Evolutionary conservation across 2,888 invertebrate genomes (phyloP).

Genomic region (Pyrrhosoma nymphula): DNA sequence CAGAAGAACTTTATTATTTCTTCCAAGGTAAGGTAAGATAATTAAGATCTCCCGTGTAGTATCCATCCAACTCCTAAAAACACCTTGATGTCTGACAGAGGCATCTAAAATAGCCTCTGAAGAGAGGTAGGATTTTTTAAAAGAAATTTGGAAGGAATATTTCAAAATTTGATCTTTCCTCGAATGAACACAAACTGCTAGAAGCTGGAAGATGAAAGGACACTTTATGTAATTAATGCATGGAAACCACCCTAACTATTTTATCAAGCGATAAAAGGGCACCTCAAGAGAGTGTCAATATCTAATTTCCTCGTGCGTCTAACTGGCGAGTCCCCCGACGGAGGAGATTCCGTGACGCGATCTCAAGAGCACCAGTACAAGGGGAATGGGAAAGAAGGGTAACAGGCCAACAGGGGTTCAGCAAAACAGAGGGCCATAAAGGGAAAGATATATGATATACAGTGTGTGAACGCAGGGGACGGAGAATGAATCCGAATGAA

Average conservation of each 20-base stretch:
- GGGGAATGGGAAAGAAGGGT: neutral
- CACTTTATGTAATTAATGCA: too few relatives aligned
- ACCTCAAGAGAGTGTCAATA: neutral
- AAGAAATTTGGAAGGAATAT: neutral
- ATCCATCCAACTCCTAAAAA: too few relatives aligned
- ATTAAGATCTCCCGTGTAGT: too few relatives aligned
- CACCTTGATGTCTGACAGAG: neutral
- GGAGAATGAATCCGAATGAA: slow-evolving; percentile 11
- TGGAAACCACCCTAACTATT: neutral
- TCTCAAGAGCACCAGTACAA: neutral
- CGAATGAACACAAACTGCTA: neutral
- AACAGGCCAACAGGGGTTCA: neutral
- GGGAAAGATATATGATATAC: neutral
- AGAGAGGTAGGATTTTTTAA: neutral
- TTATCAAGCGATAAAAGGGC: neutral
- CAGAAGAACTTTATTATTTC: too few relatives aligned
- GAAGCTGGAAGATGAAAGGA: neutral
- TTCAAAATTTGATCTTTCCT: neutral
- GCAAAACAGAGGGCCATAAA: neutral
- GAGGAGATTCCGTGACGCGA: neutral
- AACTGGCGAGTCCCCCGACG: neutral
- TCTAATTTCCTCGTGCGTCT: neutral
- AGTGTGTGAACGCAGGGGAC: neutral
- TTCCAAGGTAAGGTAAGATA: too few relatives aligned
- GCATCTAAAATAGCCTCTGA: neutral